Percentiles rank a stretch among this genome's conserved stretches.
Evolutionary conservation across 2,797 vertebrate genomes (phyloP).

Genomic region (Ispidina lecontei): DNA sequence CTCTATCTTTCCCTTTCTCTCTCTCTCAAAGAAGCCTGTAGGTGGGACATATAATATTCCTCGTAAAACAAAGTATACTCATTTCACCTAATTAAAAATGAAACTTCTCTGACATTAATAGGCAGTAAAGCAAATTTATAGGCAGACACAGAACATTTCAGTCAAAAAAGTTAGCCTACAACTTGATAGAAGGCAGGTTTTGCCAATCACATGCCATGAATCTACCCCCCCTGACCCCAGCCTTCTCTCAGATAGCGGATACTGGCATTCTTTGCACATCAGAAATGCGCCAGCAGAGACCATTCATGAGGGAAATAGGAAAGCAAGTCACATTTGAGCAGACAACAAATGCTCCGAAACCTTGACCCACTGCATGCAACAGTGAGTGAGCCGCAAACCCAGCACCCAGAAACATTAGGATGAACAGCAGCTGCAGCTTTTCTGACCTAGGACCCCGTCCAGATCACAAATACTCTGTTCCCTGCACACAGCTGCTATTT

Average conservation of each 20-base stretch:
- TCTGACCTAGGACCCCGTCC: conserved; percentile 76
- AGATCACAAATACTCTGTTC: conserved; percentile 71
- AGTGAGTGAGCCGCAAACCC: conserved; percentile 78
- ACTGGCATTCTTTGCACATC: conserved; percentile 84
- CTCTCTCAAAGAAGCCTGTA: conserved; percentile 53
- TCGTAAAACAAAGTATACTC: conserved; percentile 78
- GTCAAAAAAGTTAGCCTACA: conserved; percentile 84
- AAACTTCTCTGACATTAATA: conserved; percentile 83
- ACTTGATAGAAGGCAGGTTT: conserved; percentile 83
- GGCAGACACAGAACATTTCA: conserved; percentile 79
- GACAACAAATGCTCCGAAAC: conserved; percentile 81
- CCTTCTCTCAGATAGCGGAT: conserved; percentile 79
- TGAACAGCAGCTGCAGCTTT: conserved; percentile 71
- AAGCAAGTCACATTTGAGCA: conserved; percentile 83
- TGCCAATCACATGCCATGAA: conserved; percentile 85
- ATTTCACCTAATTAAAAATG: conserved; percentile 82
- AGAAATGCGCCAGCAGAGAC: conserved; percentile 83
- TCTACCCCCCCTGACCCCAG: conserved; percentile 83
- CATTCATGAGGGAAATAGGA: conserved; percentile 85
- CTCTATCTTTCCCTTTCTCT: not conserved
- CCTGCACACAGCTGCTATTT: conserved; percentile 74
- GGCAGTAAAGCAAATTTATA: conserved; percentile 83
- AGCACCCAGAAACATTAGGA: conserved; percentile 74
- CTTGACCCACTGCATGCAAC: conserved; percentile 81
- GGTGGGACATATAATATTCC: conserved; percentile 66